Evolutionary conservation across 2,113 vertebrate genomes (phyloP).

Genomic region (Spermophilus dauricus): DNA sequence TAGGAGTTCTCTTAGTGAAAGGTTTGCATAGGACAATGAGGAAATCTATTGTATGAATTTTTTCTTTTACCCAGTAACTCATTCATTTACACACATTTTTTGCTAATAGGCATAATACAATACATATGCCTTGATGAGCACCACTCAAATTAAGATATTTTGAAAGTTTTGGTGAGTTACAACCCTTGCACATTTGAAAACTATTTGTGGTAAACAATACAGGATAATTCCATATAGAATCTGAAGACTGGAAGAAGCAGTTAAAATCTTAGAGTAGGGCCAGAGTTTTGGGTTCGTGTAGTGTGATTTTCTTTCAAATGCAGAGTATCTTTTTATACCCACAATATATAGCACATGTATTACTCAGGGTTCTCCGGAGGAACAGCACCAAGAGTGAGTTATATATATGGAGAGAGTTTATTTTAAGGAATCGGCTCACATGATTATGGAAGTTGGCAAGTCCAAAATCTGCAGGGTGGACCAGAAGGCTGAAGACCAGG

Average conservation of each 20-base stretch:
- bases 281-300: neutral
- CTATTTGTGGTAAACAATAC: neutral
- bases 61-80: neutral
- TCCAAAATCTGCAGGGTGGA: neutral
- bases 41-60: neutral
- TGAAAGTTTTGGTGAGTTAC: conserved; percentile 20
- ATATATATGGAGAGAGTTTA: neutral
- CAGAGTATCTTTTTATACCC: neutral
- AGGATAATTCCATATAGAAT: neutral
- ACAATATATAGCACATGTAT: neutral
- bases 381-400: too few relatives aligned
- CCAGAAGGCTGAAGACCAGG: neutral
- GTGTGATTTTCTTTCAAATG: neutral
- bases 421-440: neutral
- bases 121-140: neutral
- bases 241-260: neutral
- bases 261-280: neutral
- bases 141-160: conserved; percentile 35
- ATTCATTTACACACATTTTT: neutral
- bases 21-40: neutral
- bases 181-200: neutral
- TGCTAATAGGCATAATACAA: neutral
- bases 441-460: neutral
- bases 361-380: neutral
- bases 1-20: neutral